Base-by-base conservation (phyloP, 2,113 vertebrate genomes). In the Heptranchias perlo region DNA sequence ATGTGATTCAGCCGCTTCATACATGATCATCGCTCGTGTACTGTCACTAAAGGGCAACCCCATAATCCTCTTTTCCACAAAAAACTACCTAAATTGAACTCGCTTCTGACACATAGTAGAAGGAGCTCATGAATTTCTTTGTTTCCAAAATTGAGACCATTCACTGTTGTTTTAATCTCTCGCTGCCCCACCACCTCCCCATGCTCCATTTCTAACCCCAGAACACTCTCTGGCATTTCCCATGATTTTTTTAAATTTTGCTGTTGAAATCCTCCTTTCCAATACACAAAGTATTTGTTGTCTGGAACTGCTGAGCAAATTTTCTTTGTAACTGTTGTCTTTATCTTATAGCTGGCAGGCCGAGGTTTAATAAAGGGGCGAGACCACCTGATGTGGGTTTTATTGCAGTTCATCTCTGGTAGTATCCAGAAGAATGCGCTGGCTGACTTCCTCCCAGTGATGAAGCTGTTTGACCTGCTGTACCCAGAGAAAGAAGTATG, bases 301-400 rank as follows among this genome's bases (percentile, higher is more conserved):
- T 39, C 47, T 76, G 58, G n/a, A 96, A 87, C 28, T 87, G 21
- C 39, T 89, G 0, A 96, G 11, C 96, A 92, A 96, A 96, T 96
- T 96, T 96, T 96, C 96, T 52, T 58, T 52, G 52, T 67, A 62
- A 31, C 86, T 58, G 73, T 52, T 67, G 95, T 96, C 23, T 97
- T 87, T 96, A 91, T 97, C 96, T 97, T 96, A 96, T 96, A 99
- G 99, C 98, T 99, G 97, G 99, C 99, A 97, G 99, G 99, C 39
- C 97, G 99, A 96, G 99, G 99, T 96, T 98, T 99, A n/a, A 99
- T 99, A 96, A 99, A 99, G 98, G 99, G 99, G 61, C 97, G 99
- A 97, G 99, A 99, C 96, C 99, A 99, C 96, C 98, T 99, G 96
- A 99, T 99, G 99, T 99, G 99, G 99, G 99, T 99, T 16, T 97